Percentiles rank a stretch among this genome's conserved stretches.
These are phyloP conservation scores for Brachionus paranguensis DNA, from an alignment of 1,140 invertebrate genomes.

Conservation along the genomic window DNA sequence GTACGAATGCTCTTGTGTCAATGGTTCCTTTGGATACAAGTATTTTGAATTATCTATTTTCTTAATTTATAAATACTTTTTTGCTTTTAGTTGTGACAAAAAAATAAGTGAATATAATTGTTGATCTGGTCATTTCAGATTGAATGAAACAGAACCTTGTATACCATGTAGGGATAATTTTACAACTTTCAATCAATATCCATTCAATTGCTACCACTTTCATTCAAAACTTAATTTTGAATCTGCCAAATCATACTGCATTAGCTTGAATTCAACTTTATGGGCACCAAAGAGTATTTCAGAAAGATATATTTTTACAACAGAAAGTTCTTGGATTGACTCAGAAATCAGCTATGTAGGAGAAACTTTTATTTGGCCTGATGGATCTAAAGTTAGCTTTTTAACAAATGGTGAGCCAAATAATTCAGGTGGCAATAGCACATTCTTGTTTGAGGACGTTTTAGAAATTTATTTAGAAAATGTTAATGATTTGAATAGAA, in stretches of 20 bases:
- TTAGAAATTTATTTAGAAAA: background rate
- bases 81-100: no score
- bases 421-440: background rate
- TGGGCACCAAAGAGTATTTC: background rate
- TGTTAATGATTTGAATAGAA: background rate
- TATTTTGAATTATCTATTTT: no score
- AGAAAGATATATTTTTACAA: background rate
- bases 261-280: background rate
- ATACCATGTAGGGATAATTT: background rate
- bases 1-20: no score
- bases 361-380: background rate
- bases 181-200: background rate
- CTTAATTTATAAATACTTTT: no score
- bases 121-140: background rate
- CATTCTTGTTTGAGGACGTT: background rate
- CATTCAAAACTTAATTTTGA: background rate
- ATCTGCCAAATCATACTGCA: background rate
- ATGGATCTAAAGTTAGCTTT: background rate
- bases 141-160: background rate
- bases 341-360: background rate
- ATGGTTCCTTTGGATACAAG: no score
- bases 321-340: background rate
- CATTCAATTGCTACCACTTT: background rate
- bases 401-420: background rate
- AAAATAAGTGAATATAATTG: background rate